These are phyloP conservation scores for Torymus auratus DNA, from an alignment of 2,888 invertebrate species.

Conservation along the genomic window DNA sequence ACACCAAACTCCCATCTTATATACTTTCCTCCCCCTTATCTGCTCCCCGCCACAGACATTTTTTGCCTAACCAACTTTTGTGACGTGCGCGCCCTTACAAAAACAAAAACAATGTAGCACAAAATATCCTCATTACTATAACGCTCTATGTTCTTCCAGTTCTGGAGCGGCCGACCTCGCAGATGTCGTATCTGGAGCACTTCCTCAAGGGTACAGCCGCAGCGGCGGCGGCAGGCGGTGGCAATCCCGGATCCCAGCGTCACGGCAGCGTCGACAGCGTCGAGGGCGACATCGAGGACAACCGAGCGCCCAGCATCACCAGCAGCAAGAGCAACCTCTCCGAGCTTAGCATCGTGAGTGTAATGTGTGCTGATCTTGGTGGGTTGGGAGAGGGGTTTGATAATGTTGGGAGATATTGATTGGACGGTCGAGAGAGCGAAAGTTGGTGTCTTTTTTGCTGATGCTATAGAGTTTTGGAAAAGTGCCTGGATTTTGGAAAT, in stretches of 20 bases:
- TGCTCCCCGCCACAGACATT: constrained; percentile 7
- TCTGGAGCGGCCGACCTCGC: constrained; percentile 92
- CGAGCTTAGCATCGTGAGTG: constrained; percentile 87
- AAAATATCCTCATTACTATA: not conserved
- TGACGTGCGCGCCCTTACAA: constrained; percentile 18
- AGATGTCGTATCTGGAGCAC: constrained; percentile 94
- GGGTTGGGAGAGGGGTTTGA: too few species aligned
- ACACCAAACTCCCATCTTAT: not conserved
- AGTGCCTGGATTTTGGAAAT: too few species aligned
- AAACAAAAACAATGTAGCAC: not conserved
- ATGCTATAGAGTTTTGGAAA: too few species aligned
- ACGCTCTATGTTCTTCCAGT: constrained; percentile 79
- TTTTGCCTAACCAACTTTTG: constrained; percentile 49
- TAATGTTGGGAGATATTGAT: too few species aligned
- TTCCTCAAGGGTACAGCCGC: constrained; percentile 87
- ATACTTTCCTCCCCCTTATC: constrained; percentile 16
- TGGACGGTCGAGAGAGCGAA: too few species aligned
- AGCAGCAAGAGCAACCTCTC: constrained; percentile 92
- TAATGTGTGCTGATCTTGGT: not conserved
- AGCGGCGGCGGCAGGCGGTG: constrained; percentile 62
- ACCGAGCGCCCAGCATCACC: constrained; percentile 85
- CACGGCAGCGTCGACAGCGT: constrained; percentile 82
- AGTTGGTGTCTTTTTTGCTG: too few species aligned
- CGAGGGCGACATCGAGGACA: constrained; percentile 87
- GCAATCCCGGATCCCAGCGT: constrained; percentile 58